Evolutionary conservation across 2,888 invertebrate genomes (phyloP).

Genomic region (Noctuana brunneofusca): DNA sequence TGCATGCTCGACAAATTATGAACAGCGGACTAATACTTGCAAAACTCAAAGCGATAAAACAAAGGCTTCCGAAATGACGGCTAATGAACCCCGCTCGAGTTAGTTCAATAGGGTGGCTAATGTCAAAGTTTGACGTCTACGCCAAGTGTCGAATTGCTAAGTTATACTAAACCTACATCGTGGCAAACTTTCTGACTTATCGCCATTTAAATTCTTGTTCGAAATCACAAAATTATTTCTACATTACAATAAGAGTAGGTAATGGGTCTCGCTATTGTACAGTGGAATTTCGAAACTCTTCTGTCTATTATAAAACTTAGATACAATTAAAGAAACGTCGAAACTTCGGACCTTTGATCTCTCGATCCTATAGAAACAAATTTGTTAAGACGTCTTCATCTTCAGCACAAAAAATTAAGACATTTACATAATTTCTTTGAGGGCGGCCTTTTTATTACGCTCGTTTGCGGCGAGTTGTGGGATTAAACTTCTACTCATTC

Average conservation of each 20-base stretch:
- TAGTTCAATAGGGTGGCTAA: slow-evolving; percentile 50
- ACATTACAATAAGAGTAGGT: slow-evolving; percentile 8
- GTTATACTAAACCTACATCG: slow-evolving; percentile 23
- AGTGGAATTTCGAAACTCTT: no score
- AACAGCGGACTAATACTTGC: slow-evolving; percentile 14
- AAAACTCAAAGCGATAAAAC: slow-evolving; percentile 23
- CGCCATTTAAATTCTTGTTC: slow-evolving; percentile 20
- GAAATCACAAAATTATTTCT: slow-evolving; percentile 5
- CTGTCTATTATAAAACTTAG: slow-evolving; percentile 18
- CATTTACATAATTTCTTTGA: slow-evolving; percentile 37
- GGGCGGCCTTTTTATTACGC: slow-evolving; percentile 37
- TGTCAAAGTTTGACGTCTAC: slow-evolving; percentile 51
- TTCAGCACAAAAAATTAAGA: slow-evolving; percentile 6
- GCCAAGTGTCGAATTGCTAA: slow-evolving; percentile 31
- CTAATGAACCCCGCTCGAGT: slow-evolving; percentile 56
- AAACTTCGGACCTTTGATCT: slow-evolving; percentile 9
- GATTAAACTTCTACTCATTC: slow-evolving; percentile 53
- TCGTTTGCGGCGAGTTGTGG: slow-evolving; percentile 40
- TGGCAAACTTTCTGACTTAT: slow-evolving; percentile 35
- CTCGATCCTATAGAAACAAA: slow-evolving; percentile 9
- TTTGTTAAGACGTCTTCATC: background rate
- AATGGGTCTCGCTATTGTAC: no score
- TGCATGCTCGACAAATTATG: slow-evolving; percentile 17
- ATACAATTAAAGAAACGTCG: background rate
- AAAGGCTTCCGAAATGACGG: slow-evolving; percentile 51